Evolutionary conservation across 1,140 invertebrate species (phyloP), one percentile per base, ranked within the genome.

Genomic region (Scaptomyza pallida): DNA sequence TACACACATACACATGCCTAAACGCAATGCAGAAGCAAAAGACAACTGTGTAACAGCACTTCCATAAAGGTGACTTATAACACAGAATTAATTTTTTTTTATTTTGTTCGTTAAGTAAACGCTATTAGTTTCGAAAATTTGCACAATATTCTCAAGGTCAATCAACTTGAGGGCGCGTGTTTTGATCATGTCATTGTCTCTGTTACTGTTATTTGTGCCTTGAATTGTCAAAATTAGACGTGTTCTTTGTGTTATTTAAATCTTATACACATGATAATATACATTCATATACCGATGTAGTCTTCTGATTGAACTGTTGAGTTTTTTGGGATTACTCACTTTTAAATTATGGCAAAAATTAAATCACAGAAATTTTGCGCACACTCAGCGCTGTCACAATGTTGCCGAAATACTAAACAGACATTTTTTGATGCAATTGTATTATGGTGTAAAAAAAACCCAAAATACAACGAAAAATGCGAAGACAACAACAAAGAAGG

Each of bases 321-420:
- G 33, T 30, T 60, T 56, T n/a, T 2, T 15, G 16, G 26, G 33
- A 72, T 67, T 73, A 81, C 73, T 80, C 68, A 77, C 73, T 37
- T 40, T 54, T n/a, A 41, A 57, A 37, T 43, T 37, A 21, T 51
- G 15, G n/a, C 21, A 12, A 57, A 10, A 17, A 43, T 56, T 54
- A 79, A 85, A 85, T 83, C 80, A 80, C 73, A 74, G 81, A 26
- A 45, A 47, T 54, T 59, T 55, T 57, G 76, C 69, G 64, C 80
- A 70, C 73, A 86, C 81, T 88, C 86, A 79, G 82, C 78, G 59
- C 82, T 67, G 81, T 75, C 78, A 78, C 70, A 86, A 88, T 88
- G 81, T 86, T 82, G 69, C 82, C 81, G 82, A 86, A 86, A 86
- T 86, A 86, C 50, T 86, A 88, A 86, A 76, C 77, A 88, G 78